Evolutionary conservation across 2,113 vertebrate genomes (phyloP).

Genomic region (Saguinus imperator): DNA sequence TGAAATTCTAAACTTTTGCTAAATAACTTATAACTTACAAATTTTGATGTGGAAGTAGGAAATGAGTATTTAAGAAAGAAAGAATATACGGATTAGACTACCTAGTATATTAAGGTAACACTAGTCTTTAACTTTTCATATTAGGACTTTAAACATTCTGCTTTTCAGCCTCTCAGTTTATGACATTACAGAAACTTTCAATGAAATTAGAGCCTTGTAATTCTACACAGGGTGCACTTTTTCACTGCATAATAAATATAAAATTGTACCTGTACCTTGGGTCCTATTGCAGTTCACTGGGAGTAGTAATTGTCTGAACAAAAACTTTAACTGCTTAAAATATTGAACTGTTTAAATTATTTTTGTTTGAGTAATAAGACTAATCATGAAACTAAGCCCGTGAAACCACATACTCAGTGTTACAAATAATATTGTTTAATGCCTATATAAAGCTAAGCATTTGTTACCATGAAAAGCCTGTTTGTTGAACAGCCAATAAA

Average conservation of each 20-base stretch:
- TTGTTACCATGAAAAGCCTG: slow-evolving; percentile 55
- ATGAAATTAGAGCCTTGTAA: slow-evolving; percentile 39
- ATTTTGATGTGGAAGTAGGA: neutral
- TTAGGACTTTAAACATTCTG: slow-evolving; percentile 26
- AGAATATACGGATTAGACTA: neutral
- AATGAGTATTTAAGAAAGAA: slow-evolving; percentile 32
- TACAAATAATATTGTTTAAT: slow-evolving; percentile 38
- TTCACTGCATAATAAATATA: slow-evolving; percentile 54
- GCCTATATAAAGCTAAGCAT: slow-evolving; percentile 47
- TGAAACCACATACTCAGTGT: neutral
- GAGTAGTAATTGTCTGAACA: slow-evolving; percentile 46
- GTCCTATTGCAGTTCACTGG: slow-evolving; percentile 4
- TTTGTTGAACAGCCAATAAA: slow-evolving; percentile 72
- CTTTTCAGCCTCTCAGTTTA: slow-evolving; percentile 13
- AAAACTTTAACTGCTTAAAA: slow-evolving; percentile 51
- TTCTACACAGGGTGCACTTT: neutral
- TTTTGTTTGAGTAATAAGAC: slow-evolving; percentile 54
- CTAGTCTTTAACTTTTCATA: neutral
- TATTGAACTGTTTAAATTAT: neutral
- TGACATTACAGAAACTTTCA: slow-evolving; percentile 57
- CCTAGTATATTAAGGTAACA: neutral
- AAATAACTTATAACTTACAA: slow-evolving; percentile 23
- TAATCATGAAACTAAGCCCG: neutral
- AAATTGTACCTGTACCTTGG: slow-evolving; percentile 19
- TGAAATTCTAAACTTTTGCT: slow-evolving; percentile 22